These are phyloP conservation scores for Microtus obscurus DNA, from an alignment of 2,797 vertebrate species.

Conservation along the genomic window DNA sequence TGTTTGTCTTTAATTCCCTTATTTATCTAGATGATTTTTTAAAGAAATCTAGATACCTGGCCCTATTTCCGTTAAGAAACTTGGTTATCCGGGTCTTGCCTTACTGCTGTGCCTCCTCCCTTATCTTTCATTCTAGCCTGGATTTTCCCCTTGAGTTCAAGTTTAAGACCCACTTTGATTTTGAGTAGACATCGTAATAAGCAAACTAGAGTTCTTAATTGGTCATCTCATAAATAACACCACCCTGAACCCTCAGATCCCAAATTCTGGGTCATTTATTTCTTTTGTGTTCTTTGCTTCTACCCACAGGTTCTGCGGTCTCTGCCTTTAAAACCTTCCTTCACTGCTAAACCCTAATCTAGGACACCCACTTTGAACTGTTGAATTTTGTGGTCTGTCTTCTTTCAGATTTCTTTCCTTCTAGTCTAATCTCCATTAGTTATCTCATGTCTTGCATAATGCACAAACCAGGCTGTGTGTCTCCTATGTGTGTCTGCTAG, in stretches of 20 bases:
- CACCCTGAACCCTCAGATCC: no score
- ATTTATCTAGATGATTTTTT: background rate
- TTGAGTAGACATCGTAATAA: background rate
- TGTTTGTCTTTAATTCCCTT: background rate
- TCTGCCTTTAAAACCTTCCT: background rate
- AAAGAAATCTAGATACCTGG: background rate
- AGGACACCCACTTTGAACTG: background rate
- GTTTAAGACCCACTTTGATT: background rate
- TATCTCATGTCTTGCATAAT: background rate
- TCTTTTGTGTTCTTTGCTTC: background rate
- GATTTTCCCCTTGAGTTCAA: background rate
- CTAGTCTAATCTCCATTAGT: background rate
- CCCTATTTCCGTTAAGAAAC: background rate
- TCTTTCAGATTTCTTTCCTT: background rate
- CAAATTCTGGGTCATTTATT: background rate
- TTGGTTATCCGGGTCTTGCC: background rate
- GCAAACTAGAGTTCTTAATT: background rate
- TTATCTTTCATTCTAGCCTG: background rate
- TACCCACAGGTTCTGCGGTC: background rate
- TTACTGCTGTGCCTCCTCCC: background rate
- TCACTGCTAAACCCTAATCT: rapidly evolving
- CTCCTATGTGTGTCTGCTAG: background rate
- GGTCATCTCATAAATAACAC: background rate
- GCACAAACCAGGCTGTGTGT: background rate
- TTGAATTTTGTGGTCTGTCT: background rate